Conservation (phyloP, 2,888 invertebrate genomes). For the Adelphocoris suturalis region DNA sequence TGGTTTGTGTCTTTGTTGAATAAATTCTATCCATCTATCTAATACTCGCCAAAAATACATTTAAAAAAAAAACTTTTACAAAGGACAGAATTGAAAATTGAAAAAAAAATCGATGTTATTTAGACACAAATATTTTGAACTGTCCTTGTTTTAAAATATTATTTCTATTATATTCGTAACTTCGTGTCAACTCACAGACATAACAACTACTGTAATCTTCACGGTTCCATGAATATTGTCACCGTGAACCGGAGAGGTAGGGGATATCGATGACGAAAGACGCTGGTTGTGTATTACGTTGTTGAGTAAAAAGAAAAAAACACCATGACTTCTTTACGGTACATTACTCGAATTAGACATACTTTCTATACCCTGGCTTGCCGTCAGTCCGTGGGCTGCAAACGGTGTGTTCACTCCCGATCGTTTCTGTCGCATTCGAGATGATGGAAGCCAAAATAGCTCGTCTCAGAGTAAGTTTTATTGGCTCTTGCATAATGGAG, state of each 20-base stretch:
- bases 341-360: conserved; percentile 66
- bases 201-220: neutral
- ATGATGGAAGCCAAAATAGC: conserved; percentile 73
- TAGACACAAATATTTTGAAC: too few relatives aligned
- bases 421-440: neutral
- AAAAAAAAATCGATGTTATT: too few relatives aligned
- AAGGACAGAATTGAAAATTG: too few relatives aligned
- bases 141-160: too few relatives aligned
- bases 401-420: conserved; percentile 29
- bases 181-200: neutral
- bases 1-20: too few relatives aligned
- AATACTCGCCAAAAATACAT: too few relatives aligned
- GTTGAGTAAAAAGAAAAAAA: conserved; percentile 38
- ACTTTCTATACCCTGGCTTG: conserved; percentile 49
- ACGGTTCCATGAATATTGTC: neutral
- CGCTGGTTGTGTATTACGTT: conserved; percentile 37
- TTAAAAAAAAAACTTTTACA: too few relatives aligned
- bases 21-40: too few relatives aligned
- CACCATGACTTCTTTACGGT: conserved; percentile 56
- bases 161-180: too few relatives aligned
- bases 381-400: conserved; percentile 45
- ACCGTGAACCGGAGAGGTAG: neutral
- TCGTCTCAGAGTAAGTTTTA: conserved; percentile 69
- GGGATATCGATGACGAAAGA: conserved; percentile 51
- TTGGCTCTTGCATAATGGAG: neutral